Evolutionary conservation across 2,797 vertebrate species (phyloP).

Genomic region (Alosa sapidissima): DNA sequence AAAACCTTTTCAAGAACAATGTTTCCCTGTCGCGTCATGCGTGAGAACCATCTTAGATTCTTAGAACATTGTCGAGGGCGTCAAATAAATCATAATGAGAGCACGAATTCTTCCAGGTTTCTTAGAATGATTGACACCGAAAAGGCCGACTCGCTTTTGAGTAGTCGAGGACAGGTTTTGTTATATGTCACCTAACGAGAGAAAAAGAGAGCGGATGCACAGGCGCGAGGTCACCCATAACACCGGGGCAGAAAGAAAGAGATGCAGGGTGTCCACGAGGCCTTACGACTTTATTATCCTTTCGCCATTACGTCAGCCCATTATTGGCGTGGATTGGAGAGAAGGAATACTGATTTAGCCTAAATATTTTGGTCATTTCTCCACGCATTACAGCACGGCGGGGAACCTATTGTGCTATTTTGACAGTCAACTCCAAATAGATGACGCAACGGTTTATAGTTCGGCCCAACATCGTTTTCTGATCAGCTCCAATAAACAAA

Average conservation of each 20-base stretch:
- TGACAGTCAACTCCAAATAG: constrained; percentile 1
- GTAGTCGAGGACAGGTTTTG: constrained; percentile 50
- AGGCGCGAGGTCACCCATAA: not conserved
- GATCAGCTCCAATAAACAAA: not conserved
- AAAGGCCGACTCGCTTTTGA: constrained; percentile 28
- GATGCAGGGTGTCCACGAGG: constrained; percentile 30
- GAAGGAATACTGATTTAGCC: not conserved
- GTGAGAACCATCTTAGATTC: constrained; percentile 65
- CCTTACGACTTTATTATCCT: not conserved
- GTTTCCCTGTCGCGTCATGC: constrained; percentile 43
- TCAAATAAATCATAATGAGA: constrained; percentile 53
- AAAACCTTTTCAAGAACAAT: constrained; percentile 69
- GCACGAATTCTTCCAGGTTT: constrained; percentile 67
- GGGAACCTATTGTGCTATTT: not conserved
- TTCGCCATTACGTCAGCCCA: not conserved
- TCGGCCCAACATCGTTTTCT: not conserved
- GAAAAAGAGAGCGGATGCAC: constrained; percentile 20
- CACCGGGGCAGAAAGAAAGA: constrained; percentile 29
- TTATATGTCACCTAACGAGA: constrained; percentile 55
- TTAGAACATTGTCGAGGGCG: constrained; percentile 69
- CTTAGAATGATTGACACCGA: constrained; percentile 67
- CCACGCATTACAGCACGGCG: not conserved
- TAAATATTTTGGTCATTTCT: constrained; percentile 16
- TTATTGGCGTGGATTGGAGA: not conserved
- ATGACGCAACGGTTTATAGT: not conserved